phyloP scores from a whole-genome alignment of 1,140 invertebrate genomes.

The Habropoda laboriosa region DNA sequence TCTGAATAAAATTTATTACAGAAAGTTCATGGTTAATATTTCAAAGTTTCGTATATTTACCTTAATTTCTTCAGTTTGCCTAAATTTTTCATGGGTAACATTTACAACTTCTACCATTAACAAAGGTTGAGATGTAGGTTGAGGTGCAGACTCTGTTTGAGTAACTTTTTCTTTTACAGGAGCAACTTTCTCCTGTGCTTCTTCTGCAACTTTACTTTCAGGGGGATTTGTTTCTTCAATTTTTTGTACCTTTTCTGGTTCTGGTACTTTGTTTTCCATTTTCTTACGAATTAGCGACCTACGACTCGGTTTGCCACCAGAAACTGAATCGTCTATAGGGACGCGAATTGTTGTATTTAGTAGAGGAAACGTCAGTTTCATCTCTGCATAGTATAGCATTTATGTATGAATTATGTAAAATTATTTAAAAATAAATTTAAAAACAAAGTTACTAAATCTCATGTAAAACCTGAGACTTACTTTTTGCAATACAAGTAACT shows the following conservation, averaged over 20 bases:
- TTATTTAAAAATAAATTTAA: conserved; percentile 3
- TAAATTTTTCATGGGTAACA: conserved; percentile 93
- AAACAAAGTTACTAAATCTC: background rate
- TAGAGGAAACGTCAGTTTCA: conserved; percentile 84
- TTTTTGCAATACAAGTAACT: no score
- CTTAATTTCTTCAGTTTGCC: conserved; percentile 97
- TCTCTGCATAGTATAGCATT: conserved; percentile 71
- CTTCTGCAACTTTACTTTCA: conserved; percentile 26
- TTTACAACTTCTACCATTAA: conserved; percentile 98
- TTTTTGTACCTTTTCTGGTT: conserved; percentile 57
- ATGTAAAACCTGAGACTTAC: no score
- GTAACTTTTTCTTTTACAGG: conserved; percentile 50
- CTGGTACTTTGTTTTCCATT: conserved; percentile 46
- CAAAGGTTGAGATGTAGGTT: conserved; percentile 81
- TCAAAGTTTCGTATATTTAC: conserved; percentile 74
- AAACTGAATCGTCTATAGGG: conserved; percentile 76
- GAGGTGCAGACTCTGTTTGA: conserved; percentile 65
- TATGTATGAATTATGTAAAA: conserved; percentile 19
- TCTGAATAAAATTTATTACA: no score
- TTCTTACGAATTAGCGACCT: conserved; percentile 70
- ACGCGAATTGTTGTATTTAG: conserved; percentile 87
- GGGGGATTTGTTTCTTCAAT: conserved; percentile 16
- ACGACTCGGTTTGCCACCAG: conserved; percentile 68
- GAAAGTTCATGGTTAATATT: no score
- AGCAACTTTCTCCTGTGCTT: conserved; percentile 35